phyloP scores from a whole-genome alignment of 92 coral and sea anemone genomes.

The Nematostella vectensis region DNA sequence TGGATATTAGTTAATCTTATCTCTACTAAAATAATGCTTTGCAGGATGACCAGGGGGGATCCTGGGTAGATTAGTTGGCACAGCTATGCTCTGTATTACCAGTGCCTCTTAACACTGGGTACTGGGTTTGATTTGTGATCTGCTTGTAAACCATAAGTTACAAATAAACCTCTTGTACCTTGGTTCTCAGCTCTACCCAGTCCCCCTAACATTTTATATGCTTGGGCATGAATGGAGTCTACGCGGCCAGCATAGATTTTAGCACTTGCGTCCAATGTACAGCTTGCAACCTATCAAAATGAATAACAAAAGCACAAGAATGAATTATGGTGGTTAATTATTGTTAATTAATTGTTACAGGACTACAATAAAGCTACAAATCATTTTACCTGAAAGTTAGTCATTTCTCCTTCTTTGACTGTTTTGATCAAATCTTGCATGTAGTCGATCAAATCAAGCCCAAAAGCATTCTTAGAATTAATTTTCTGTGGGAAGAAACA shows the following conservation, averaged over 20 bases:
- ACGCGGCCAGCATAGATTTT: constrained; percentile 97
- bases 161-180: no score
- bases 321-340: not conserved
- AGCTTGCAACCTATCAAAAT: constrained; percentile 71
- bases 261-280: constrained; percentile 96
- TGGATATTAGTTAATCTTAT: no score
- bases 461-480: constrained; percentile 98
- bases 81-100: no score
- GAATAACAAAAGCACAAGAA: not conserved
- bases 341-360: not conserved
- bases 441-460: constrained; percentile 88
- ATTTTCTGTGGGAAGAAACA: constrained; percentile 59
- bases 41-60: no score
- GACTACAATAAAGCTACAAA: not conserved
- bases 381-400: constrained; percentile 77
- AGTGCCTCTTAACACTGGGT: no score
- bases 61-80: no score
- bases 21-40: no score
- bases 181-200: constrained; percentile 84
- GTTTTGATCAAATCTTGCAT: constrained; percentile 91
- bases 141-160: no score
- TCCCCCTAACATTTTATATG: constrained; percentile 95
- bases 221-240: constrained; percentile 92
- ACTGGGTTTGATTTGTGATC: no score
- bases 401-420: constrained; percentile 86